Evolutionary conservation across 2,113 vertebrate species (phyloP).

Genomic region (Lasiurus cinereus): DNA sequence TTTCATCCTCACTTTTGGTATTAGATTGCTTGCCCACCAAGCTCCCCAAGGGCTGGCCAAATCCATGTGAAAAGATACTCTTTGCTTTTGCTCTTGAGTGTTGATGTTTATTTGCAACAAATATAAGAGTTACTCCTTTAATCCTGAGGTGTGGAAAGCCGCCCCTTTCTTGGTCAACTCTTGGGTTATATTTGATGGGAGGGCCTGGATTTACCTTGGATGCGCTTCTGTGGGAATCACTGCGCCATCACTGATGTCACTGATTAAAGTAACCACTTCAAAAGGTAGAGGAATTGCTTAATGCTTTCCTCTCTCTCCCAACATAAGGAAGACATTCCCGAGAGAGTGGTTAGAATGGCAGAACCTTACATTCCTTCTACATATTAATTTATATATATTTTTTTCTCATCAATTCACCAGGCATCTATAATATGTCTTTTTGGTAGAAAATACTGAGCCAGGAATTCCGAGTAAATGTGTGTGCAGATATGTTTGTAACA

Average conservation of each 20-base stretch:
- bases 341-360: not conserved
- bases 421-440: not conserved
- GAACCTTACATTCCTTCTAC: not conserved
- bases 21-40: not conserved
- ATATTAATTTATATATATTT: not conserved
- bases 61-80: accelerated
- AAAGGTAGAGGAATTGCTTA: not conserved
- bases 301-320: not conserved
- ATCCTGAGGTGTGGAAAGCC: not conserved
- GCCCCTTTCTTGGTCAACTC: not conserved
- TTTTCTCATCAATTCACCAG: not conserved
- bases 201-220: conserved; percentile 26
- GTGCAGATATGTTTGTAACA: not conserved
- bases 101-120: not conserved
- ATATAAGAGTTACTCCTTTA: not conserved
- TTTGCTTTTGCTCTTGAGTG: not conserved
- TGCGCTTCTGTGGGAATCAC: not conserved
- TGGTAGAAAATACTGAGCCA: not conserved
- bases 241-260: not conserved
- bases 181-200: not conserved
- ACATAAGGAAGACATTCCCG: not conserved
- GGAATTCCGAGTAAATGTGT: not conserved
- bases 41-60: not conserved
- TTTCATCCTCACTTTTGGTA: not conserved
- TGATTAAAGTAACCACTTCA: conserved; percentile 49